phyloP scores from a whole-genome alignment of 2,888 invertebrate genomes.

The Rhagium mordax region DNA sequence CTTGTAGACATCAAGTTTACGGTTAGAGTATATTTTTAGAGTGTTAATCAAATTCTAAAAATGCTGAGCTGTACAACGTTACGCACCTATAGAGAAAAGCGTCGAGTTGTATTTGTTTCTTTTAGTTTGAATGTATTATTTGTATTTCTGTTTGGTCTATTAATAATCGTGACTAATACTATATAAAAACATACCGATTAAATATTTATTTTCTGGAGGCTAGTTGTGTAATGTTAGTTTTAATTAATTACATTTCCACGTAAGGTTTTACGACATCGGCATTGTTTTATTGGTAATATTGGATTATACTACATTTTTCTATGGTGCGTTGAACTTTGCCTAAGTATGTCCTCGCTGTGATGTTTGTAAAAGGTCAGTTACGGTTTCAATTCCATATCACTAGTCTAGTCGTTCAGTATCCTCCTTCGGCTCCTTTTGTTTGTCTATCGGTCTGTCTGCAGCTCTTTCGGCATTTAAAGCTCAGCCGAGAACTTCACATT shows the following conservation, averaged over 20 bases:
- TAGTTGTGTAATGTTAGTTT: conserved; percentile 10
- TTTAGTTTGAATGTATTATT: conserved; percentile 7
- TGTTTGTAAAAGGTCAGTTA: too few species aligned
- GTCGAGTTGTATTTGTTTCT: conserved; percentile 3
- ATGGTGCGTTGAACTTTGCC: neutral
- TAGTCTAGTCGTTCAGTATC: too few species aligned
- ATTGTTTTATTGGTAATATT: neutral
- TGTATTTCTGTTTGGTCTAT: conserved; percentile 16
- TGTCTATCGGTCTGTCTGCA: too few species aligned
- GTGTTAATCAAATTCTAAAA: conserved; percentile 26
- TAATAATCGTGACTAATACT: conserved; percentile 34
- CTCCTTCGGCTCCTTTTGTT: too few species aligned
- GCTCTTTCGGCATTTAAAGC: too few species aligned
- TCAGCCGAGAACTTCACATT: too few species aligned
- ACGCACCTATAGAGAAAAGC: neutral
- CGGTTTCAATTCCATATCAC: too few species aligned
- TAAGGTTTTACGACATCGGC: conserved; percentile 1
- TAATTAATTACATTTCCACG: neutral
- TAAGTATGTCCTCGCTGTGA: neutral
- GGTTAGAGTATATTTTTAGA: conserved; percentile 5
- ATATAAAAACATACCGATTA: conserved; percentile 20
- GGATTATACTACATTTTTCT: conserved; percentile 4
- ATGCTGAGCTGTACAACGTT: conserved; percentile 1
- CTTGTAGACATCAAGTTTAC: conserved; percentile 19
- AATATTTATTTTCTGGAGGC: conserved; percentile 14